These are phyloP conservation scores for Parazoanthus darwini DNA, from an alignment of 92 coral and sea anemone species.

Conservation along the genomic window DNA sequence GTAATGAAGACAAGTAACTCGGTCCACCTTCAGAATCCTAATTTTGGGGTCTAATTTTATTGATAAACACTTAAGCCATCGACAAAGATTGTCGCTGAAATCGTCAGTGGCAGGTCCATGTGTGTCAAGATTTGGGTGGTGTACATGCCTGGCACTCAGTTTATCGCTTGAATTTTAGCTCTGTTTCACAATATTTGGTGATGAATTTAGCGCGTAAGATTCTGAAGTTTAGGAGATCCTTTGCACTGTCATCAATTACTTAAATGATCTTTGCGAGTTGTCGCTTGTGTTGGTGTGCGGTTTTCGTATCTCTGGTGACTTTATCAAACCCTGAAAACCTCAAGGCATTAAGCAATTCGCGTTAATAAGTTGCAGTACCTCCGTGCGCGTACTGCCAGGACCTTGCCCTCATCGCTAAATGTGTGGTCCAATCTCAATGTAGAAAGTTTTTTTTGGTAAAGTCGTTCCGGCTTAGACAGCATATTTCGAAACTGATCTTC, in stretches of 20 bases:
- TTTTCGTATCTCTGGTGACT: slow-evolving; percentile 28
- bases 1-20: slow-evolving; percentile 16
- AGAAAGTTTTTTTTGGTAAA: neutral
- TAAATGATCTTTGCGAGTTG: slow-evolving; percentile 13
- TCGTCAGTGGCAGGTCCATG: too few relatives aligned
- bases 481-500: too few relatives aligned
- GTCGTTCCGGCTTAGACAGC: too few relatives aligned
- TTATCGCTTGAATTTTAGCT: neutral
- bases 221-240: slow-evolving; percentile 21
- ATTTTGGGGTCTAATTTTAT: too few relatives aligned
- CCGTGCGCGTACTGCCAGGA: neutral
- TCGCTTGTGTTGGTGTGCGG: slow-evolving; percentile 13
- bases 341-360: slow-evolving; percentile 21
- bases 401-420: slow-evolving; percentile 8
- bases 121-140: too few relatives aligned
- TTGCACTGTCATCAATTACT: neutral
- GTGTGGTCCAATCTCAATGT: slow-evolving; percentile 5
- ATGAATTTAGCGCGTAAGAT: slow-evolving; percentile 15
- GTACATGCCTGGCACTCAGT: too few relatives aligned
- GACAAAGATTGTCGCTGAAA: too few relatives aligned
- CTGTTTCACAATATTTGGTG: slow-evolving; percentile 20
- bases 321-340: slow-evolving; percentile 30
- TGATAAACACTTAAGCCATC: too few relatives aligned
- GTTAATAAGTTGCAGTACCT: neutral
- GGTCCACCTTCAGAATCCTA: neutral